Evolutionary conservation across 2,113 vertebrate genomes (phyloP).

Genomic region (Melospiza melodia): DNA sequence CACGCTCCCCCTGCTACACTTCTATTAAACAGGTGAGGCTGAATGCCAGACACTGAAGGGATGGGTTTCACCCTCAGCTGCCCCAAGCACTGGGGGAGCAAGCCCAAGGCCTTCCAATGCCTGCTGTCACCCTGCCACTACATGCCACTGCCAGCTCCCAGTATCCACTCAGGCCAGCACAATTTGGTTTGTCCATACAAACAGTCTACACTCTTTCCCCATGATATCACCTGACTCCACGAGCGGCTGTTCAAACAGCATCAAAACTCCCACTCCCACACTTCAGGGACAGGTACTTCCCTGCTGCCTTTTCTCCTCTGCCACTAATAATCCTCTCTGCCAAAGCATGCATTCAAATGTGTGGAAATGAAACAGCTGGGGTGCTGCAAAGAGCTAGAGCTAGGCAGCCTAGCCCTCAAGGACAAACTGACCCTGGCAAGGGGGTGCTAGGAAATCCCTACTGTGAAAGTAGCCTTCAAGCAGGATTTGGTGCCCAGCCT

Average conservation of each 20-base stretch:
- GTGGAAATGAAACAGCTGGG: not conserved
- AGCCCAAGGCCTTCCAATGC: not conserved
- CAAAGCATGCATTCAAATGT: not conserved
- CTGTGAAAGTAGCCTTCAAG: constrained; percentile 7
- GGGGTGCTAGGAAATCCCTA: not conserved
- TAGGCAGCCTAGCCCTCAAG: not conserved
- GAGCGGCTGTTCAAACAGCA: accelerated
- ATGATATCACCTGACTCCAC: not conserved
- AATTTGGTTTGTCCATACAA: not conserved
- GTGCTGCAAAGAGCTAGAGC: not conserved
- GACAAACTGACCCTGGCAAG: not conserved
- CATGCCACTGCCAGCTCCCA: accelerated
- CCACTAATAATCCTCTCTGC: not conserved
- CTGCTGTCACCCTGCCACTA: not conserved
- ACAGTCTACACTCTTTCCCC: not conserved
- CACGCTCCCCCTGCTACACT: not conserved
- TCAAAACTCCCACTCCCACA: accelerated
- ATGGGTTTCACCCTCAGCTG: not conserved
- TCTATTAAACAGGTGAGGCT: not conserved
- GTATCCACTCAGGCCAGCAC: not conserved
- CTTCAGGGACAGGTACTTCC: not conserved
- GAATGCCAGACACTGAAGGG: not conserved
- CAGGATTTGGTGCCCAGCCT: not conserved
- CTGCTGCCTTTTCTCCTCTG: not conserved
- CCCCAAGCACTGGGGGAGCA: accelerated